These are phyloP conservation scores for Anneissia japonica DNA, from an alignment of 35 echinoderm and acorn worm species.

Conservation along the genomic window DNA sequence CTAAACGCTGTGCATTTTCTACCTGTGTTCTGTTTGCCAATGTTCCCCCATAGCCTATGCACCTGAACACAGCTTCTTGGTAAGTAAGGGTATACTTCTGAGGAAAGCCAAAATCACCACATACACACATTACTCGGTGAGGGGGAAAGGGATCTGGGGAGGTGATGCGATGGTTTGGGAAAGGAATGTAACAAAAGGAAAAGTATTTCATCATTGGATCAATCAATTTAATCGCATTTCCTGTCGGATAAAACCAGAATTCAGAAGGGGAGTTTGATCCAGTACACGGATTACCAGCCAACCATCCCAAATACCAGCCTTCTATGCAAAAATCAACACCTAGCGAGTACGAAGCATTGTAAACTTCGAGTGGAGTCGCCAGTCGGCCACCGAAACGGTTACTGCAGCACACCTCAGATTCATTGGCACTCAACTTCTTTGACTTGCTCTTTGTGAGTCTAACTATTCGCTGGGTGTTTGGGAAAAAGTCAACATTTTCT, in stretches of 20 bases:
- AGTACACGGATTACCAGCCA: neutral
- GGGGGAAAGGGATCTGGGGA: neutral
- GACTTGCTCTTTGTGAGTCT: neutral
- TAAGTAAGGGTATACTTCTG: neutral
- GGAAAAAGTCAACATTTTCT: neutral
- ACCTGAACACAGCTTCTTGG: neutral
- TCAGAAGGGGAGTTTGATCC: neutral
- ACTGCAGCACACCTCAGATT: neutral
- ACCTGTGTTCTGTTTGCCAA: neutral
- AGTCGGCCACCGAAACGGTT: neutral
- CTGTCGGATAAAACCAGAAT: neutral
- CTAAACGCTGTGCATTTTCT: neutral
- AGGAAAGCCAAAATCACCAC: no score
- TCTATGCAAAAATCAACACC: neutral
- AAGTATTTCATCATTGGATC: neutral
- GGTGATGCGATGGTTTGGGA: neutral
- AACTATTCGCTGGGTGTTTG: neutral
- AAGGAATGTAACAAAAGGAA: neutral
- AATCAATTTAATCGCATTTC: neutral
- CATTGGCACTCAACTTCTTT: neutral
- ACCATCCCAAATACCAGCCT: neutral
- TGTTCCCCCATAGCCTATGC: neutral
- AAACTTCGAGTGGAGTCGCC: neutral
- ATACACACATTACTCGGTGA: neutral
- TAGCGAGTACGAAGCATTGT: neutral